These are phyloP conservation scores for Parthenolecanium corni DNA, from an alignment of 2,888 invertebrate genomes.

Conservation along the genomic window DNA sequence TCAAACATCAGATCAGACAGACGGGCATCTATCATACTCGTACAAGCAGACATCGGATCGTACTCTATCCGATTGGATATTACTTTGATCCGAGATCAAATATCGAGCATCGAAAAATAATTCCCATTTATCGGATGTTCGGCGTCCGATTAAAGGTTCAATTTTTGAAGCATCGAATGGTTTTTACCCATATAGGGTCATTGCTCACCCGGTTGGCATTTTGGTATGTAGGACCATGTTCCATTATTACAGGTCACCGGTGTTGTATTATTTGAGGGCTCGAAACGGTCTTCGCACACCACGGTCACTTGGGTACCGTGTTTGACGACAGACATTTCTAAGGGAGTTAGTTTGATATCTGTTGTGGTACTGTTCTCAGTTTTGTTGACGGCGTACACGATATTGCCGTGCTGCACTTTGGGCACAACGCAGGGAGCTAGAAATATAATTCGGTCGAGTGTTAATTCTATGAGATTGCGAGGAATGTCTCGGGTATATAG, in stretches of 20 bases:
- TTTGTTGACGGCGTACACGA: slow-evolving; percentile 49
- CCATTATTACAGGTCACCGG: slow-evolving; percentile 84
- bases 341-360: slow-evolving; percentile 26
- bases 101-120: too few relatives aligned
- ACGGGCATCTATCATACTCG: too few relatives aligned
- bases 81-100: too few relatives aligned
- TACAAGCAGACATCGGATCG: too few relatives aligned
- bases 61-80: too few relatives aligned
- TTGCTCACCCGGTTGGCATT: slow-evolving; percentile 58
- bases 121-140: too few relatives aligned
- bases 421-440: slow-evolving; percentile 89
- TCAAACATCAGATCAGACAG: too few relatives aligned
- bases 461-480: not conserved
- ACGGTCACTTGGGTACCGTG: slow-evolving; percentile 64
- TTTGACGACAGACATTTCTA: slow-evolving; percentile 44
- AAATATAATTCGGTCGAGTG: slow-evolving; percentile 32
- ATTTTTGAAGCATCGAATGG: too few relatives aligned
- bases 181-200: too few relatives aligned
- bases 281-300: slow-evolving; percentile 67
- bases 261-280: slow-evolving; percentile 55
- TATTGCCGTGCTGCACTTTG: slow-evolving; percentile 64
- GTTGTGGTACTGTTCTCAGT: slow-evolving; percentile 34
- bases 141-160: too few relatives aligned
- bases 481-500: too few relatives aligned
- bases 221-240: slow-evolving; percentile 85